Evolutionary conservation across 2,888 invertebrate species (phyloP).

Genomic region (Drosophila anceps): DNA sequence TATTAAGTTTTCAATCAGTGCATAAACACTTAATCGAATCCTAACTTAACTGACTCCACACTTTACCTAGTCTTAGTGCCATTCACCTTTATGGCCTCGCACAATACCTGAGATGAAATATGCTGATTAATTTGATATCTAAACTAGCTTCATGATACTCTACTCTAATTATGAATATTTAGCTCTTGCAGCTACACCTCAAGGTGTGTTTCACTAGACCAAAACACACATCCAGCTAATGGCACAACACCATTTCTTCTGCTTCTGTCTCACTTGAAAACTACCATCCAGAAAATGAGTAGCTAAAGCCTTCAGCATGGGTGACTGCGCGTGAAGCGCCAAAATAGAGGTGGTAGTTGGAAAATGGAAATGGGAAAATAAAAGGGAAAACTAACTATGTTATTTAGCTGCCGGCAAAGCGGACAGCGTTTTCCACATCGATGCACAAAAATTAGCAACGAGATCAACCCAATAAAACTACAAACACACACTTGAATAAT

Average conservation of each 20-base stretch:
- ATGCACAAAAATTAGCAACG: slow-evolving; percentile 77
- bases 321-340: slow-evolving; percentile 63
- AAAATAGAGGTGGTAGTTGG: slow-evolving; percentile 27
- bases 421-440: slow-evolving; percentile 77
- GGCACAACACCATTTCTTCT: slow-evolving; percentile 67
- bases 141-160: background rate
- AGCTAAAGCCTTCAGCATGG: slow-evolving; percentile 59
- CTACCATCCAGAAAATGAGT: slow-evolving; percentile 72
- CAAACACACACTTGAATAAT: slow-evolving; percentile 31
- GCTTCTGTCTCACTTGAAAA: slow-evolving; percentile 46
- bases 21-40: background rate
- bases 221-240: slow-evolving; percentile 77
- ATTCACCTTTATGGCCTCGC: background rate
- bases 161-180: background rate
- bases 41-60: background rate
- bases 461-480: slow-evolving; percentile 71
- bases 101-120: background rate
- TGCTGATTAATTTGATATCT: slow-evolving; percentile 1
- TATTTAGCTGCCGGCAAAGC: slow-evolving; percentile 57
- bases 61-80: background rate
- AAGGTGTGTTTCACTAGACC: slow-evolving; percentile 12
- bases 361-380: slow-evolving; percentile 37
- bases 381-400: slow-evolving; percentile 68
- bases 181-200: background rate
- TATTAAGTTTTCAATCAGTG: background rate